Evolutionary conservation across 1,140 invertebrate species (phyloP), one percentile per base, ranked within the genome.

Genomic region (Uloborus diversus): DNA sequence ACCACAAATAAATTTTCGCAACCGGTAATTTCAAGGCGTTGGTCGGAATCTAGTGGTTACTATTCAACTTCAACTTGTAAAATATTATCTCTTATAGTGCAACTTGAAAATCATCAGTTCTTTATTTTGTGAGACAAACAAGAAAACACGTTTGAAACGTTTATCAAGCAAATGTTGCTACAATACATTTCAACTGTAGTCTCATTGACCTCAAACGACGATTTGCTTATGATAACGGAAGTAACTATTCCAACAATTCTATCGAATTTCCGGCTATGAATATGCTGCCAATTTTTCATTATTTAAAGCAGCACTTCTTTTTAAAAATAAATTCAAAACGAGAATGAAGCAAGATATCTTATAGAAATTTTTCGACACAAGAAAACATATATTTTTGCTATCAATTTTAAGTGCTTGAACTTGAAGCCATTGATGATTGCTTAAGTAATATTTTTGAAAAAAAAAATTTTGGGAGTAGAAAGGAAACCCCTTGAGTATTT

Each of bases 1-100:
- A 53, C 49, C 17, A 7, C 7, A 53, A 20, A 53, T 78, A 65
- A 30, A 56, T 56, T 42, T 65, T 65, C 51, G 57, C 35, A 78
- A 78, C 73, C 73, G 73, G 73, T 78, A 64, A 78, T 78, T 27
- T 78, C 73, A 78, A 78, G 73, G 73, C 73, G 73, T 78, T 78
- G 73, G 73, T 78, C 73, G 47, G 59, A 59, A 20, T 30, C 25
- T 28, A 59, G 28, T 53, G 20, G 23, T 53, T 17, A 23, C 5
- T 20, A 23, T n/a, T n/a, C 17, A 53, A 53, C 51, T 53, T n/a
- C n/a, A n/a, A n/a, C n/a, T n/a, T 53, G 51, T 20, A 53, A 17
- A 23, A 7, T 3, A 11, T 23, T 56, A 56, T 17, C 20, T 4
- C 20, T 9, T 23, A 11, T 23, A 56, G 11, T 23, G 25, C 20